A percentile compares a stretch with the other conserved stretches of the same genome.
phyloP scores from a whole-genome alignment of 2,797 vertebrate genomes.

The Geotrypetes seraphini region DNA sequence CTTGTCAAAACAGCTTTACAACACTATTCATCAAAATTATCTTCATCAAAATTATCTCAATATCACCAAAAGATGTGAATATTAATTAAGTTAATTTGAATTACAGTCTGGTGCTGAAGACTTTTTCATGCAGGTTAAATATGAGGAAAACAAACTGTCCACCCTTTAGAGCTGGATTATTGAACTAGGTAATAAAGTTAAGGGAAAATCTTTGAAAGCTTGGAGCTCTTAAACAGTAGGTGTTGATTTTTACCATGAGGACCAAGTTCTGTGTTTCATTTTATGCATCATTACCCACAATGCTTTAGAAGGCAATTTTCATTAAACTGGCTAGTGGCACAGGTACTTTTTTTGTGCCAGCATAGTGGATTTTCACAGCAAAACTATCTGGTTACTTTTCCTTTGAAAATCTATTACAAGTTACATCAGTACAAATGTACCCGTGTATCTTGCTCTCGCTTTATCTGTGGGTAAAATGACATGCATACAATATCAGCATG shows the following conservation, averaged over 20 bases:
- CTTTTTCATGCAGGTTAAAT: constrained; percentile 46
- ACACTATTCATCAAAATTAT: constrained; percentile 67
- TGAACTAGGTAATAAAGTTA: constrained; percentile 41
- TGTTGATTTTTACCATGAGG: too few relatives aligned
- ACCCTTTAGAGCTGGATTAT: constrained; percentile 31
- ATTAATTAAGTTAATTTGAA: constrained; percentile 66
- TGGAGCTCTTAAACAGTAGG: constrained; percentile 25
- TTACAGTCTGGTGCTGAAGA: constrained; percentile 51
- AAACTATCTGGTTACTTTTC: too few relatives aligned
- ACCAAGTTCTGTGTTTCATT: neutral
- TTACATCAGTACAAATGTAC: too few relatives aligned
- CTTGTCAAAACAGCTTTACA: constrained; percentile 53
- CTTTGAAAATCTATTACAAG: too few relatives aligned
- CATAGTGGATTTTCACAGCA: too few relatives aligned
- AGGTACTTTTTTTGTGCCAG: too few relatives aligned
- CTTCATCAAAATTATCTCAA: constrained; percentile 69
- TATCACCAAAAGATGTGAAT: too few relatives aligned
- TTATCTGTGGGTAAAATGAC: too few relatives aligned
- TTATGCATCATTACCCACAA: neutral
- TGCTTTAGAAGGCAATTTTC: too few relatives aligned
- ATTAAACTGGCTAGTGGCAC: too few relatives aligned
- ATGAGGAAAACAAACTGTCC: constrained; percentile 54
- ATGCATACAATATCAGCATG: too few relatives aligned
- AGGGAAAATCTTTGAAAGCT: constrained; percentile 24
- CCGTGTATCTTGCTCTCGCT: too few relatives aligned